These are phyloP conservation scores for Tachycineta bicolor DNA, from an alignment of 2,113 vertebrate species.

Conservation along the genomic window DNA sequence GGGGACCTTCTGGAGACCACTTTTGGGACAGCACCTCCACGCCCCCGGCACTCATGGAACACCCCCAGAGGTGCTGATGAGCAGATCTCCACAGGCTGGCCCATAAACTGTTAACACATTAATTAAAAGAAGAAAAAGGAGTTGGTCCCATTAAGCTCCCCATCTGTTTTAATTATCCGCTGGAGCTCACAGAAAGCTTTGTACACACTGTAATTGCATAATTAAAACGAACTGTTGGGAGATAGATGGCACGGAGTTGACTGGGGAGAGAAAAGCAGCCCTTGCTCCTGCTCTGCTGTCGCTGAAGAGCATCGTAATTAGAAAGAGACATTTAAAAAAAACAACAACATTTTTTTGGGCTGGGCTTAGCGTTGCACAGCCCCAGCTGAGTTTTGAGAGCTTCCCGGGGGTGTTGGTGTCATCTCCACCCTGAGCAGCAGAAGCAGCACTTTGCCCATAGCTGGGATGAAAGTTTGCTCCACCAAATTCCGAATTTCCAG, in stretches of 20 bases:
- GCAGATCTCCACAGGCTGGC: neutral
- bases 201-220: constrained; percentile 37
- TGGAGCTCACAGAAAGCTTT: constrained; percentile 30
- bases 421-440: neutral
- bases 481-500: neutral
- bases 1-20: neutral
- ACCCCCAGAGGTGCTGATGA: neutral
- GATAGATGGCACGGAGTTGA: constrained; percentile 10
- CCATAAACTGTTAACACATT: constrained; percentile 18
- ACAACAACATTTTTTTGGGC: neutral
- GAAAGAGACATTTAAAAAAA: neutral
- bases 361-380: neutral
- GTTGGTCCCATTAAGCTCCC: constrained; percentile 36
- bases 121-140: constrained; percentile 57
- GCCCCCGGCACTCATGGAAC: no score
- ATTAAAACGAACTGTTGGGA: constrained; percentile 54
- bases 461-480: neutral
- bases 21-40: neutral
- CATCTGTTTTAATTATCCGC: constrained; percentile 56
- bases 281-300: neutral
- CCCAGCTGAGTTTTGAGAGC: neutral
- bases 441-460: neutral
- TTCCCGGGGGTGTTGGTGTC: neutral
- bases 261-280: neutral
- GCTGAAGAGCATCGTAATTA: neutral